phyloP scores from a whole-genome alignment of 1,140 invertebrate species.

The Lucilia sericata region DNA sequence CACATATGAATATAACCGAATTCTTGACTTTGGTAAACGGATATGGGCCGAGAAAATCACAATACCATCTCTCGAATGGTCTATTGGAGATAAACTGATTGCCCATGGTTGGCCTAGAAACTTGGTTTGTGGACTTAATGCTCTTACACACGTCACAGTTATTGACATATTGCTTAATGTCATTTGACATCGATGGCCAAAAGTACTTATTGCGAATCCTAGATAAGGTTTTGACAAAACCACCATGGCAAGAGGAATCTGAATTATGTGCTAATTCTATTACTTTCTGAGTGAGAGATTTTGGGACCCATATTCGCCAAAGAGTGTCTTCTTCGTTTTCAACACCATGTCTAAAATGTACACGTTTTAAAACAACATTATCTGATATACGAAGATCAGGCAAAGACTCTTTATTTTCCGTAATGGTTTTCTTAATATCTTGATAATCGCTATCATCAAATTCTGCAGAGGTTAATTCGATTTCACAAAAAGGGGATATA shows the following conservation, averaged over 20 bases:
- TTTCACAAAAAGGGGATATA: not conserved
- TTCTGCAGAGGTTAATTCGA: not conserved
- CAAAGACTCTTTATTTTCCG: conserved; percentile 25
- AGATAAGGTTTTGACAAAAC: not conserved
- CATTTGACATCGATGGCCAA: not conserved
- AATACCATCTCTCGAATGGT: not conserved
- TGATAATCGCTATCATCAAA: conserved; percentile 30
- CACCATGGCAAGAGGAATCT: not conserved
- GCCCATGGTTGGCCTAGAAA: too few relatives aligned
- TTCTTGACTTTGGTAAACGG: not conserved
- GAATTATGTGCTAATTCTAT: not conserved
- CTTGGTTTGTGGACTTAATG: not conserved
- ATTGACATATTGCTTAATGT: conserved; percentile 3
- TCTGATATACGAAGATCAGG: not conserved
- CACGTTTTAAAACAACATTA: not conserved
- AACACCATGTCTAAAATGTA: not conserved
- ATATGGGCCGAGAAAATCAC: not conserved
- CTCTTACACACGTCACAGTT: not conserved
- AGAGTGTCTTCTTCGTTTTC: not conserved
- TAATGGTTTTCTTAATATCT: not conserved
- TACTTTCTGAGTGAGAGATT: not conserved
- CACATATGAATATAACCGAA: not conserved
- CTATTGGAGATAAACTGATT: not conserved
- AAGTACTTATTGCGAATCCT: not conserved
- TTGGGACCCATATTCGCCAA: too few relatives aligned